Evolutionary conservation across 2,888 invertebrate species (phyloP).

Genomic region (Synanthedon andrenaeformis): DNA sequence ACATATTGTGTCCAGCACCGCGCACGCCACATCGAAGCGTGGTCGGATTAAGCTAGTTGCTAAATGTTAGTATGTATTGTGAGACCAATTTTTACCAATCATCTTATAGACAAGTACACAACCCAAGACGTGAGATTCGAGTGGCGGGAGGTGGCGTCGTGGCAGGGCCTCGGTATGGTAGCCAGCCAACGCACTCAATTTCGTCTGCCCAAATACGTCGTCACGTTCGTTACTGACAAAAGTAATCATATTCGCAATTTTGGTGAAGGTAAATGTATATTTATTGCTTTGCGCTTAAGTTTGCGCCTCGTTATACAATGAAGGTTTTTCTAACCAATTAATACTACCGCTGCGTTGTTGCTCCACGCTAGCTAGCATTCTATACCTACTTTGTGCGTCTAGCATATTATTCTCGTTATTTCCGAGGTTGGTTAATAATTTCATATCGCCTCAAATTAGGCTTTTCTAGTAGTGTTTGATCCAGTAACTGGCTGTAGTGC

Average conservation of each 20-base stretch:
- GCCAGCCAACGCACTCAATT: slow-evolving; percentile 68
- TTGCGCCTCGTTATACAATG: slow-evolving; percentile 33
- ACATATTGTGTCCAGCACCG: too few relatives aligned
- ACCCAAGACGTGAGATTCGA: slow-evolving; percentile 71
- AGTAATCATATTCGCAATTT: slow-evolving; percentile 72
- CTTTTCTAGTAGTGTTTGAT: too few relatives aligned
- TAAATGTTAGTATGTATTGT: too few relatives aligned
- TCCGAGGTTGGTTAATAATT: too few relatives aligned
- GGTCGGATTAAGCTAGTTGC: too few relatives aligned
- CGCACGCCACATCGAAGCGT: too few relatives aligned
- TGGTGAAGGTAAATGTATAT: slow-evolving; percentile 73
- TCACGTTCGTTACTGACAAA: slow-evolving; percentile 72
- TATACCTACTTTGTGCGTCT: slow-evolving; percentile 7
- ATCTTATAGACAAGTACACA: slow-evolving; percentile 70
- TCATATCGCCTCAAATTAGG: too few relatives aligned
- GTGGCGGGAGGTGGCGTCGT: slow-evolving; percentile 70
- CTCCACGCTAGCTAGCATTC: slow-evolving; percentile 30
- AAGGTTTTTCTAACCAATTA: slow-evolving; percentile 14
- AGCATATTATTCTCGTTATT: too few relatives aligned
- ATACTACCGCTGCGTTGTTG: slow-evolving; percentile 24
- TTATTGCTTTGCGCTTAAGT: slow-evolving; percentile 64
- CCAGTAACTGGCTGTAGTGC: too few relatives aligned
- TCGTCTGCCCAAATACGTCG: slow-evolving; percentile 74
- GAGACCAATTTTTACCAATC: too few relatives aligned
- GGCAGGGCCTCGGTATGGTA: slow-evolving; percentile 56